These are phyloP conservation scores for Acomys russatus DNA, from an alignment of 2,797 vertebrate species.

Conservation along the genomic window DNA sequence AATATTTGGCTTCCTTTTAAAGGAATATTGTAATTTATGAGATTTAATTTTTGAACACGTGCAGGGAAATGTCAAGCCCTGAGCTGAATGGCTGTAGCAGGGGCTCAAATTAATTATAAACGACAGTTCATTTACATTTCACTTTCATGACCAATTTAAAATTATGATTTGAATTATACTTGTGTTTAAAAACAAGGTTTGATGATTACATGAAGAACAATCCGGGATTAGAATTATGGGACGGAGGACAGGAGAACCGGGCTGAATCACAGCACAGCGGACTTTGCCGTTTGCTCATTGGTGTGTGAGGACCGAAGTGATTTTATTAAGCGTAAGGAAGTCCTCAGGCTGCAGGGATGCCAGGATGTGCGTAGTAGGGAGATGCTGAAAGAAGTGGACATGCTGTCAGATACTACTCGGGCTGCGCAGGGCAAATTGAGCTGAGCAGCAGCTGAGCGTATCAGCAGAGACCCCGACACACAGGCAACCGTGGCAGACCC, in stretches of 20 bases:
- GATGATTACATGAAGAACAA: constrained; percentile 69
- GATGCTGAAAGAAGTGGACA: background rate
- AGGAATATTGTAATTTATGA: constrained; percentile 59
- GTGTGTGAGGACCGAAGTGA: constrained; percentile 52
- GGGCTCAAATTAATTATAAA: constrained; percentile 65
- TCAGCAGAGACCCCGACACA: constrained; percentile 40
- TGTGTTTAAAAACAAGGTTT: constrained; percentile 56
- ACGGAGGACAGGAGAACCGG: constrained; percentile 41
- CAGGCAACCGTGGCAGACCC: background rate
- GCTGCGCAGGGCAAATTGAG: background rate
- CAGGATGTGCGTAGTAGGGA: constrained; percentile 18
- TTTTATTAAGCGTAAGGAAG: constrained; percentile 61
- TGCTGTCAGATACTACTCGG: constrained; percentile 20
- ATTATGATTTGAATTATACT: constrained; percentile 56
- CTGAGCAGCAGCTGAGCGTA: background rate
- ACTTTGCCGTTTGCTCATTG: constrained; percentile 55
- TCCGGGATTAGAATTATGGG: constrained; percentile 67
- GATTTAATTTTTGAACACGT: constrained; percentile 71
- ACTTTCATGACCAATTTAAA: constrained; percentile 42
- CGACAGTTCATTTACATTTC: constrained; percentile 56
- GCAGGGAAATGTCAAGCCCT: constrained; percentile 48
- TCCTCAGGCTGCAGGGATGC: constrained; percentile 50
- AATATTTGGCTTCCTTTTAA: constrained; percentile 19
- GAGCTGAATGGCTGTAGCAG: background rate
- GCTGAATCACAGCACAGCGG: constrained; percentile 42